phyloP scores from a whole-genome alignment of 2,888 invertebrate genomes.

The Anthophora plumipes region DNA sequence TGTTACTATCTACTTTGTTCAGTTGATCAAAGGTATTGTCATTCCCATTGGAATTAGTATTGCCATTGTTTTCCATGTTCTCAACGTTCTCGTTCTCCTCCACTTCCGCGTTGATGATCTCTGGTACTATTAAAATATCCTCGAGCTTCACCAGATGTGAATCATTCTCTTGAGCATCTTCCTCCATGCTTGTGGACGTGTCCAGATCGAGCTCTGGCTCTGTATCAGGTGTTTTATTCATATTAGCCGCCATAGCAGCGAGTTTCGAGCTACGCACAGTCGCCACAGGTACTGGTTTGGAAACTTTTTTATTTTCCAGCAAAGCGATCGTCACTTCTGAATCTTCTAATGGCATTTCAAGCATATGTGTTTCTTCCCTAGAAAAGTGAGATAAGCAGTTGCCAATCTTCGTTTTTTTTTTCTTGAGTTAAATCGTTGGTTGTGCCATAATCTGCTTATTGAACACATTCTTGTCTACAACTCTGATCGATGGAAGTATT shows the following conservation, averaged over 20 bases:
- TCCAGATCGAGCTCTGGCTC: slow-evolving; percentile 68
- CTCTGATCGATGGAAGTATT: slow-evolving; percentile 47
- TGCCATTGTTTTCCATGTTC: slow-evolving; percentile 31
- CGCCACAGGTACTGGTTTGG: slow-evolving; percentile 78
- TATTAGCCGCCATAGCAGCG: slow-evolving; percentile 82
- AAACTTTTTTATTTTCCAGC: slow-evolving; percentile 44
- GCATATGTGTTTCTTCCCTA: slow-evolving; percentile 81
- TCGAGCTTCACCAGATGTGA: slow-evolving; percentile 71
- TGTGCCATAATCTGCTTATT: slow-evolving; percentile 42
- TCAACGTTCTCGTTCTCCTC: slow-evolving; percentile 16
- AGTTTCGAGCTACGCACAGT: slow-evolving; percentile 82
- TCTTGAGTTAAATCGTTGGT: slow-evolving; percentile 43
- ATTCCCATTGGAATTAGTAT: neutral
- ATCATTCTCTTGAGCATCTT: slow-evolving; percentile 63
- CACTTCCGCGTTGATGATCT: slow-evolving; percentile 54
- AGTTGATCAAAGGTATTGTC: slow-evolving; percentile 13
- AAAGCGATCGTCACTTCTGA: slow-evolving; percentile 46
- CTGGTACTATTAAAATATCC: slow-evolving; percentile 77
- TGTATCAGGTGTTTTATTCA: slow-evolving; percentile 73
- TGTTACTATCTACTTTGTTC: slow-evolving; percentile 7
- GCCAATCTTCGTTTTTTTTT: slow-evolving; percentile 55
- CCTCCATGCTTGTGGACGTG: slow-evolving; percentile 58
- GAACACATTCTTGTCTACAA: slow-evolving; percentile 42
- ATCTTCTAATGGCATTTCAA: slow-evolving; percentile 76
- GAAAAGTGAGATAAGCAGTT: slow-evolving; percentile 69